Evolutionary conservation across 2,113 vertebrate genomes (phyloP).

Genomic region (Harpagus bidentatus): DNA sequence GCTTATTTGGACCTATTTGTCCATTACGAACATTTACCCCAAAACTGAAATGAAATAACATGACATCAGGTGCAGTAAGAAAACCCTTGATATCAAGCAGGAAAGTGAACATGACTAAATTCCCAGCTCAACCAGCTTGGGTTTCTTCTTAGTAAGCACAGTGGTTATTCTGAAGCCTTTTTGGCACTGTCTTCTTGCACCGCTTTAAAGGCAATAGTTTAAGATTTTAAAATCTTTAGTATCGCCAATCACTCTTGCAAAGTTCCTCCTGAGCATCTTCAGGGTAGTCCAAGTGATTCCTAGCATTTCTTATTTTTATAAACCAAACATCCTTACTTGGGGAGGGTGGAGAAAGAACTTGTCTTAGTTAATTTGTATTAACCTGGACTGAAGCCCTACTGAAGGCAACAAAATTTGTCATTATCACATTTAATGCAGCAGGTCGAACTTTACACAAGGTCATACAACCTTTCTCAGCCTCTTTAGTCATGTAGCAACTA

Average conservation of each 20-base stretch:
- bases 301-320: neutral
- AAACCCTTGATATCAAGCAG: neutral
- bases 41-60: neutral
- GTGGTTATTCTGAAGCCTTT: neutral
- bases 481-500: neutral
- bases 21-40: neutral
- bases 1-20: neutral
- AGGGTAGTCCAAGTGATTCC: neutral
- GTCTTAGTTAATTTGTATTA: neutral
- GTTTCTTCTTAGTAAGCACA: neutral
- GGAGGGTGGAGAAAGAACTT: neutral
- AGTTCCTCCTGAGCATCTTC: neutral
- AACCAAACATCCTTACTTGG: neutral
- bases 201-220: neutral
- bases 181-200: neutral
- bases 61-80: neutral
- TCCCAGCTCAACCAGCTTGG: neutral
- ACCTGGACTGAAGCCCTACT: neutral
- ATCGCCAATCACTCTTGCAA: rapidly evolving
- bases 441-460: neutral
- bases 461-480: neutral
- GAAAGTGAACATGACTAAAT: neutral
- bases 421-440: neutral
- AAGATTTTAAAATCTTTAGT: neutral
- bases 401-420: neutral